Evolutionary conservation across 2,797 vertebrate genomes (phyloP).

Genomic region (Gastrophryne carolinensis): DNA sequence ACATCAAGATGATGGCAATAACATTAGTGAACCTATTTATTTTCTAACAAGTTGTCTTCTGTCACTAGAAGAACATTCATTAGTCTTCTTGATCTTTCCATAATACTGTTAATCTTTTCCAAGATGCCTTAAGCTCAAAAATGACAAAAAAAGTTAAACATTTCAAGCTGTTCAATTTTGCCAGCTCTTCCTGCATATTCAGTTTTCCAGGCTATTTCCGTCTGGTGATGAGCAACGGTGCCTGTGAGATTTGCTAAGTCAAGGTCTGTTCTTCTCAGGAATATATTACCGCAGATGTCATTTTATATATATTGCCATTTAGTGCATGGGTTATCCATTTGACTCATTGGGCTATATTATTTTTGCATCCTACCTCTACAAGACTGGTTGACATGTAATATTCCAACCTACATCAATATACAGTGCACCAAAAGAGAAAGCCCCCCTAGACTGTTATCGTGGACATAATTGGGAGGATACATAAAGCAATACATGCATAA

Average conservation of each 20-base stretch:
- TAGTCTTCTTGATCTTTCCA: constrained; percentile 26
- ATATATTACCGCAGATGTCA: constrained; percentile 48
- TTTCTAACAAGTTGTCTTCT: constrained; percentile 7
- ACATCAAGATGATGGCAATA: constrained; percentile 7
- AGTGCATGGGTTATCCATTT: constrained; percentile 27
- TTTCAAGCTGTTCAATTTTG: constrained; percentile 46
- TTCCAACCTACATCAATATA: background rate
- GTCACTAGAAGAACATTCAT: constrained; percentile 25
- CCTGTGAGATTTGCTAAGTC: constrained; percentile 46
- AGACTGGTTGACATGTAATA: background rate
- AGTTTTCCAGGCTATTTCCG: constrained; percentile 33
- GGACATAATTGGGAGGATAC: background rate
- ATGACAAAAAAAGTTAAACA: constrained; percentile 51
- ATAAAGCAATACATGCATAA: background rate
- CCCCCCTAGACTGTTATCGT: background rate
- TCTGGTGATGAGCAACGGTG: constrained; percentile 42
- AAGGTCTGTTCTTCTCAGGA: constrained; percentile 46
- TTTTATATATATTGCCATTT: constrained; percentile 39
- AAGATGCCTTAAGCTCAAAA: constrained; percentile 35
- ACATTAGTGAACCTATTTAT: constrained; percentile 9
- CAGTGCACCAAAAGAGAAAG: background rate
- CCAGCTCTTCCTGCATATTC: constrained; percentile 35
- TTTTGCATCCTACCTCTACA: background rate
- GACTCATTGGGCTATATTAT: constrained; percentile 12
- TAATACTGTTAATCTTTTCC: constrained; percentile 38